Conservation (phyloP, 2,113 vertebrate species). For the Perca schrenkii region DNA sequence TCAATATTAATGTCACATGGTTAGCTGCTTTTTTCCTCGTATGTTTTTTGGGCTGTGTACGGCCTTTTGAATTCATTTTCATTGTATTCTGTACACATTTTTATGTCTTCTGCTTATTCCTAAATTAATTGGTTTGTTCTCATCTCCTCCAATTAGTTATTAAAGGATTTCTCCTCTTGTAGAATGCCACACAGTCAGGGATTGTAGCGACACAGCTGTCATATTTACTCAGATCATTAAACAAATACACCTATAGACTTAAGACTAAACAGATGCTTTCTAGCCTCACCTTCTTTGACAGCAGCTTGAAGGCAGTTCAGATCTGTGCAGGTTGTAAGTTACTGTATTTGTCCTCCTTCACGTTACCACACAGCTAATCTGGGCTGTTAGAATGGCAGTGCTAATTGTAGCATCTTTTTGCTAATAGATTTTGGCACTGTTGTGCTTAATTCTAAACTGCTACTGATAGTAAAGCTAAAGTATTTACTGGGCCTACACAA, state of each 20-base stretch:
- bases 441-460: conserved; percentile 49
- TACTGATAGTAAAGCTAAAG: conserved; percentile 15
- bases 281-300: conserved; percentile 1
- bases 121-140: conserved; percentile 12
- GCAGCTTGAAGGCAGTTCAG: not conserved
- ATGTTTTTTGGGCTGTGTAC: not conserved
- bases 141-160: not conserved
- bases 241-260: not conserved
- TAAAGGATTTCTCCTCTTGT: conserved; percentile 8
- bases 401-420: conserved; percentile 53
- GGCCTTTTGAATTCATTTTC: not conserved
- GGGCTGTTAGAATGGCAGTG: conserved; percentile 1
- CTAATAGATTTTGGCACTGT: conserved; percentile 53
- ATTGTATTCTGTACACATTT: not conserved
- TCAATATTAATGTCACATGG: not conserved
- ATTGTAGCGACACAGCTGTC: not conserved
- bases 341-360: conserved; percentile 6
- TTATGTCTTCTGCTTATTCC: not conserved
- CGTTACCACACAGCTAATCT: not conserved
- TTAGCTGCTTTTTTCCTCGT: not conserved
- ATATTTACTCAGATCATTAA: not conserved
- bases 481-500: not conserved
- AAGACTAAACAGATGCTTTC: not conserved
- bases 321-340: not conserved
- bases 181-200: not conserved